A percentile compares a stretch with the other conserved stretches of the same genome.
These are phyloP conservation scores for Luperina testacea DNA, from an alignment of 2,888 invertebrate genomes.

Conservation along the genomic window DNA sequence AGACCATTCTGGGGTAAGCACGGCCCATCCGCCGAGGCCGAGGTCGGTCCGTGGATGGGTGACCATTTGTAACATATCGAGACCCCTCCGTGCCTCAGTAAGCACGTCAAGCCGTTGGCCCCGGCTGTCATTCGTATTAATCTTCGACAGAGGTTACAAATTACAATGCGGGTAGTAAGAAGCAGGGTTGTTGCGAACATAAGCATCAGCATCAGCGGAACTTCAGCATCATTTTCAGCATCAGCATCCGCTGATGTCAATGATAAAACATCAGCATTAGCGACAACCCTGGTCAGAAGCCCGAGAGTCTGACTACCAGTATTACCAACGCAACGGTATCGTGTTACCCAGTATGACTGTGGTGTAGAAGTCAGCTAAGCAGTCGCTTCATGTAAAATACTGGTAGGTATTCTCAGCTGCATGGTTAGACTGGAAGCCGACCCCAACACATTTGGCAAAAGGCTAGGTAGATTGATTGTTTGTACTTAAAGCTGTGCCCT, in stretches of 20 bases:
- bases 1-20: too few species aligned
- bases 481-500: neutral
- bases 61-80: neutral
- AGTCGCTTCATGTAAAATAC: neutral
- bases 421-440: neutral
- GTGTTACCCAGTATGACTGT: neutral
- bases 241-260: too few species aligned
- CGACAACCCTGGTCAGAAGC: too few species aligned
- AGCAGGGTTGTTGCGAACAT: too few species aligned
- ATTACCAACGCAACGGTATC: neutral
- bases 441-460: neutral
- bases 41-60: neutral
- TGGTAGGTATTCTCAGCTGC: neutral
- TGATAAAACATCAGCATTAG: too few species aligned
- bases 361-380: neutral
- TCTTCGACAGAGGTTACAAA: neutral
- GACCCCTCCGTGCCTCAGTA: neutral
- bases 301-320: neutral
- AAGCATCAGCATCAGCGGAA: too few species aligned
- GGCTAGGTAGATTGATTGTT: neutral
- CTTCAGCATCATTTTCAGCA: too few species aligned
- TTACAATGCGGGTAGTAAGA: too few species aligned
- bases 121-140: neutral
- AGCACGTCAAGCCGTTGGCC: too few species aligned
- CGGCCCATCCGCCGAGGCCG: too few species aligned